A percentile compares a stretch with the other conserved stretches of the same genome.
phyloP scores from a whole-genome alignment of 2,113 vertebrate species.

The Tautogolabrus adspersus region DNA sequence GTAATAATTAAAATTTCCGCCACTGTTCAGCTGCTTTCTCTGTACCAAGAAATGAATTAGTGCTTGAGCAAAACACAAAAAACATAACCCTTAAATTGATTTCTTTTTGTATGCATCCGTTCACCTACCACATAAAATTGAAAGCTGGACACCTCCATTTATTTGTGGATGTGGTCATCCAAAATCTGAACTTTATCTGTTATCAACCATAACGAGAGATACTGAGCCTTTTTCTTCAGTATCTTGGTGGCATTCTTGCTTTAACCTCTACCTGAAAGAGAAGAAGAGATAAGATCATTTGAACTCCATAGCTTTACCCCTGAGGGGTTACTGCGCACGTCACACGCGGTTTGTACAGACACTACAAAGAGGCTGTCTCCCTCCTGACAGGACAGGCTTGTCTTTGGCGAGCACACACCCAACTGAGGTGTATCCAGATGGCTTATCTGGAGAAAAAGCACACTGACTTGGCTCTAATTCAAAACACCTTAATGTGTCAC shows the following conservation, averaged over 20 bases:
- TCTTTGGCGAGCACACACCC: conserved; percentile 27
- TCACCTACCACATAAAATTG: neutral
- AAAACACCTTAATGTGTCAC: conserved; percentile 24
- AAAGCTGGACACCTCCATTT: no score
- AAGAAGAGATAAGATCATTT: neutral
- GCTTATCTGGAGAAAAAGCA: conserved; percentile 18
- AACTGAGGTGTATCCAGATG: neutral
- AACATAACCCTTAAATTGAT: no score
- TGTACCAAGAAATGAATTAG: no score
- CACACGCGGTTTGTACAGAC: neutral
- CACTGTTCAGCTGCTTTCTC: no score
- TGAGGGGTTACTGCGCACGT: neutral
- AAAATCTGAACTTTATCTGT: neutral
- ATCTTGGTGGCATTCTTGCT: neutral
- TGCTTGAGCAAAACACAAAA: no score
- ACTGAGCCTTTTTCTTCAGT: neutral
- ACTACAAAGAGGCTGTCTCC: conserved; percentile 13
- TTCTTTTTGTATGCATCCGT: neutral
- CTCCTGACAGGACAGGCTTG: conserved; percentile 19
- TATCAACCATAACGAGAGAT: neutral
- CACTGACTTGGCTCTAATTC: neutral
- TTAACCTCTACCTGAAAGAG: neutral
- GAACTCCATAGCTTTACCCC: neutral
- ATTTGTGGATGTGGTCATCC: no score
- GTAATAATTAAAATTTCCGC: no score